Base-by-base conservation (phyloP, 2,888 invertebrate species). In the Polylopha cassiicola region DNA sequence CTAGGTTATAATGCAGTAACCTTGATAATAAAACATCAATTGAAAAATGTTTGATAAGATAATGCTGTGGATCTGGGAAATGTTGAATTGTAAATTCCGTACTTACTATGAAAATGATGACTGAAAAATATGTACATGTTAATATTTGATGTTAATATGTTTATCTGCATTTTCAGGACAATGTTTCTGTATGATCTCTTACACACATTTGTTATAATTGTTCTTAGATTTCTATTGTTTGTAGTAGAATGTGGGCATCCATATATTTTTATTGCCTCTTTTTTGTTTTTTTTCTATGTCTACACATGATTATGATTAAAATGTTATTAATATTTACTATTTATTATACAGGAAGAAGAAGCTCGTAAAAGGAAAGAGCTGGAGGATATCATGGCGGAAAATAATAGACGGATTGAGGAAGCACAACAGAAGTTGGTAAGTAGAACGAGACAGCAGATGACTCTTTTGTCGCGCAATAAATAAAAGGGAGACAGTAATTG, bases 321-420 rank as follows among this genome's bases (percentile, higher is more conserved):
- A 54, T 55, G 47, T 57, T 64, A 60, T 73, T 77, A 78, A 80
- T 65, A 76, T 80, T 52, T 61, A 43, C 49, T 62, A 78, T 86
- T 81, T 84, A 79, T 88, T 87, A 91, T 90, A 90, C 94, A 98
- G 98, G 98, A 97, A 89, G 97, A 97, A 90, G 98, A 98, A 89
- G 91, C 91, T 84, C 92, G 93, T 87, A 97, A 98, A 88, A 92
- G 96, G 66, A 94, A 95, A 89, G 95, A 97, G 86, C 89, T 98
- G 75, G 97, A 98, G 87, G 91, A 91, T 84, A 98, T 98, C 86
- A 92, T 98, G 91, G 96, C 95, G 64, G 98, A 98, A 88, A 98
- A 98, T 88, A 97, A 97, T 89, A 91, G 90, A 82, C 98, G 97
- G 88, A 97, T 98, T 56, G 97, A 98, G 85, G 97, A 98, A 78